Evolutionary conservation across 2,797 vertebrate species (phyloP).

Genomic region (Limnodromus scolopaceus): DNA sequence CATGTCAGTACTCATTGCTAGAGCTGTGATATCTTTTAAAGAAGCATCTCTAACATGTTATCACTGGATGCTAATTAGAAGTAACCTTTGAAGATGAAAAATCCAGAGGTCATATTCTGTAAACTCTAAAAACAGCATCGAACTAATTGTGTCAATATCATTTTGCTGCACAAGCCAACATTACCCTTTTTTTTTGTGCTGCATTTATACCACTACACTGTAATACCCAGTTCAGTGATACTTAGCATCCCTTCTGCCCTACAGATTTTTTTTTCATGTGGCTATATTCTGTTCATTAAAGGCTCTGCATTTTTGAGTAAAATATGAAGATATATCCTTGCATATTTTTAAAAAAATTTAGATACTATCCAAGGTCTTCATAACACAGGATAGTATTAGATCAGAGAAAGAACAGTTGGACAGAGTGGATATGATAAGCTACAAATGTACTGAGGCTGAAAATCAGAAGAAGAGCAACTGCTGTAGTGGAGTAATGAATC

Average conservation of each 20-base stretch:
- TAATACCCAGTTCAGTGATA: not conserved
- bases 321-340: not conserved
- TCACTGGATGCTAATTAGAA: conserved; percentile 80
- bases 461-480: not conserved
- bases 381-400: not conserved
- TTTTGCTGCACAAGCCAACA: conserved; percentile 39
- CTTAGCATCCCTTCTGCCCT: not conserved
- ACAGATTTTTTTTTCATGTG: not conserved
- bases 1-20: conserved; percentile 84
- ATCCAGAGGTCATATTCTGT: conserved; percentile 69
- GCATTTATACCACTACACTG: not conserved
- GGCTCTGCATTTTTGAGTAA: conserved; percentile 9
- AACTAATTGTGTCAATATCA: conserved; percentile 75
- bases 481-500: not conserved
- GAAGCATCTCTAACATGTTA: conserved; percentile 68
- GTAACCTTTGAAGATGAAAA: conserved; percentile 78
- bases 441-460: not conserved
- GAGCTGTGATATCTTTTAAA: conserved; percentile 84
- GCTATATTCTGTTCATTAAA: not conserved
- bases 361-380: not conserved
- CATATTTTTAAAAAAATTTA: not conserved
- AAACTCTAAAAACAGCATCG: conserved; percentile 74
- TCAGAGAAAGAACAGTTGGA: not conserved
- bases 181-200: conserved; percentile 47
- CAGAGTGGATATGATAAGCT: not conserved